These are phyloP conservation scores for Creontiades dilutus DNA, from an alignment of 2,888 invertebrate genomes.

Conservation along the genomic window DNA sequence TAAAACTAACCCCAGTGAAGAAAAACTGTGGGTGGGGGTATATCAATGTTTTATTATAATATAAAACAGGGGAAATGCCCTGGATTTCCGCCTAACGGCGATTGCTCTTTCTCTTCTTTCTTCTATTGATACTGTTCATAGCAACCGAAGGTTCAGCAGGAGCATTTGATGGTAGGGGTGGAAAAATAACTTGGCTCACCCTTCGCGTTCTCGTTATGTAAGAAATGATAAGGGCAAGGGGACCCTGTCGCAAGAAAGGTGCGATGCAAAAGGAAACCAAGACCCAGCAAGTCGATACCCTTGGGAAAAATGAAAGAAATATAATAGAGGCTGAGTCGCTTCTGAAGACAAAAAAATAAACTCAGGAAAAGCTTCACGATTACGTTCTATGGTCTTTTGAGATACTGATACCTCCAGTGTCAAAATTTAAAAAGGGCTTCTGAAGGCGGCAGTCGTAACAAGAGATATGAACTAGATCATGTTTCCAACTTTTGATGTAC, in stretches of 20 bases:
- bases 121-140: conserved; percentile 12
- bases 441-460: neutral
- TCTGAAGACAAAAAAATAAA: neutral
- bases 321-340: neutral
- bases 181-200: conserved; percentile 30
- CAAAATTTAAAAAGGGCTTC: neutral
- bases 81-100: neutral
- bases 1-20: neutral
- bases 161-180: conserved; percentile 14
- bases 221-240: conserved; percentile 18
- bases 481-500: no score
- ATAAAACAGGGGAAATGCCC: neutral
- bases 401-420: neutral
- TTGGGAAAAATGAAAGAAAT: conserved; percentile 18
- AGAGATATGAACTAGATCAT: no score
- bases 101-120: neutral
- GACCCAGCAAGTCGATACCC: neutral
- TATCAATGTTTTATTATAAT: conserved; percentile 4
- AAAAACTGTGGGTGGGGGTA: neutral
- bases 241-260: neutral
- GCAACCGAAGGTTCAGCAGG: neutral
- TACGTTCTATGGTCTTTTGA: neutral
- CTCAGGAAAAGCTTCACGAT: neutral
- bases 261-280: conserved; percentile 13
- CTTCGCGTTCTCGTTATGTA: conserved; percentile 1